Percentiles rank a stretch among this genome's conserved stretches.
phyloP scores from a whole-genome alignment of 2,888 invertebrate genomes.

The Epinotia brunnichana region DNA sequence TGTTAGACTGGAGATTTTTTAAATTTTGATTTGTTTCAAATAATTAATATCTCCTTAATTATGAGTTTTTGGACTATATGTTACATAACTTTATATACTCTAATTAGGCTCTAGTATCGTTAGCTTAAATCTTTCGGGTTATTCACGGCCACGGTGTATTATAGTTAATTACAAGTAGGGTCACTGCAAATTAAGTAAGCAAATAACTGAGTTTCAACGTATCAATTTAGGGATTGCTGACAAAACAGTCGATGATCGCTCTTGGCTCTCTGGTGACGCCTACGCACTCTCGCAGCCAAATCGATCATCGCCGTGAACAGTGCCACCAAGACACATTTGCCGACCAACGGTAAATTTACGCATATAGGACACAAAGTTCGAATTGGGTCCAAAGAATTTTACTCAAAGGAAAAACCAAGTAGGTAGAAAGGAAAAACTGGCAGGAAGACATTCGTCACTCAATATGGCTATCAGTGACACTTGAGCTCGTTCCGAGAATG shows the following conservation, averaged over 20 bases:
- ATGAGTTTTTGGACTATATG: no score
- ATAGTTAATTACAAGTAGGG: no score
- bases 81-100: no score
- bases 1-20: no score
- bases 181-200: not conserved
- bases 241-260: conserved; percentile 63
- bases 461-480: conserved; percentile 64
- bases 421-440: conserved; percentile 52
- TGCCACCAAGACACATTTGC: conserved; percentile 49
- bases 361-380: conserved; percentile 45
- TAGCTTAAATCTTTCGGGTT: no score
- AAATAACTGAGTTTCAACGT: conserved; percentile 6
- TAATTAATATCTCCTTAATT: no score
- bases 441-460: conserved; percentile 78
- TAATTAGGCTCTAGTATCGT: no score
- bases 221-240: conserved; percentile 25
- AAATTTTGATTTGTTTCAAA: no score
- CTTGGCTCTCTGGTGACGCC: conserved; percentile 63
- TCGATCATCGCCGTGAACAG: conserved; percentile 62
- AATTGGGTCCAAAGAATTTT: conserved; percentile 41
- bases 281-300: conserved; percentile 63
- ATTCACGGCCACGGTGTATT: no score
- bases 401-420: conserved; percentile 28
- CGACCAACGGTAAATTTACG: conserved; percentile 49
- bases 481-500: conserved; percentile 67